Evolutionary conservation across 2,113 vertebrate species (phyloP).

Genomic region (Cichladusa arquata): DNA sequence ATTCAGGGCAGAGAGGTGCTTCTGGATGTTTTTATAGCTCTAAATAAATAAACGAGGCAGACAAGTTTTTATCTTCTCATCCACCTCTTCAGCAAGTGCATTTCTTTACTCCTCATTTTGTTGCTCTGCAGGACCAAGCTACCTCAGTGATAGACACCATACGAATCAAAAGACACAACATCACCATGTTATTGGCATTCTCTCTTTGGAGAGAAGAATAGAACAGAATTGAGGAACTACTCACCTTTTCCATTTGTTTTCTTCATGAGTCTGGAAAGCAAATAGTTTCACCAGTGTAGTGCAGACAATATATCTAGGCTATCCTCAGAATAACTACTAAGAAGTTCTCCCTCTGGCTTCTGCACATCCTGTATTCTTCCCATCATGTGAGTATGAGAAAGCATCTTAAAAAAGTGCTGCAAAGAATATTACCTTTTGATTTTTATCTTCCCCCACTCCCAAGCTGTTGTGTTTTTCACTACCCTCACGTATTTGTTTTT

Average conservation of each 20-base stretch:
- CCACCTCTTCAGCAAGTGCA: neutral
- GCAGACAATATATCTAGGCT: neutral
- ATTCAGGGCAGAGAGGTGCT: constrained; percentile 12
- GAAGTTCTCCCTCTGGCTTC: neutral
- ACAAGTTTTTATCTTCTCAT: neutral
- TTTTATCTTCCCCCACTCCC: neutral
- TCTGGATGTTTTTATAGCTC: neutral
- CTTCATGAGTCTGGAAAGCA: neutral
- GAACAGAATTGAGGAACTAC: neutral
- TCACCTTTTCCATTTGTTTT: neutral
- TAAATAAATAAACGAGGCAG: neutral
- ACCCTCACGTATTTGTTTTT: neutral
- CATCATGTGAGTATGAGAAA: neutral
- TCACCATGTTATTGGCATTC: neutral
- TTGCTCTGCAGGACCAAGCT: neutral
- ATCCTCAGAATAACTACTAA: neutral
- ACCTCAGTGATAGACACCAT: neutral
- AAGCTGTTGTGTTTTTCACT: neutral
- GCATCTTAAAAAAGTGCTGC: neutral
- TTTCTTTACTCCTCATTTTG: neutral
- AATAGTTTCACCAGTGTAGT: neutral
- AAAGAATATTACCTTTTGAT: neutral
- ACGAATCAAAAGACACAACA: neutral
- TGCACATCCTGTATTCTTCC: neutral
- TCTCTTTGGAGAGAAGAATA: neutral